A percentile compares a stretch with the other conserved stretches of the same genome.
Evolutionary conservation across 2,113 vertebrate species (phyloP).

Genomic region (Sylvietta virens): DNA sequence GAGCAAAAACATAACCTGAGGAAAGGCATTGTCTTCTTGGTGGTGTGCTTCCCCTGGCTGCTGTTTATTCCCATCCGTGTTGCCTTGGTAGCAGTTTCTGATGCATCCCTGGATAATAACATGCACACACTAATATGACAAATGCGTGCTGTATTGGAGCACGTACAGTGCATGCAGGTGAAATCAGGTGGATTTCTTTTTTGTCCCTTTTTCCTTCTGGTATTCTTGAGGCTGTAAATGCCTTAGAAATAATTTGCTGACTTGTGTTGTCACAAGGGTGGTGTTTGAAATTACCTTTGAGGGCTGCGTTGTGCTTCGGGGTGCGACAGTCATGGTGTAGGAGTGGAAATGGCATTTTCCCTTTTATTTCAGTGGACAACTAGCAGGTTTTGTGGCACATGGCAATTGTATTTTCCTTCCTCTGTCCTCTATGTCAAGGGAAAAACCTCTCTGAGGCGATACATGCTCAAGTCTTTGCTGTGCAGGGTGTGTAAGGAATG

Average conservation of each 20-base stretch:
- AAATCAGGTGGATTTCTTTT: not conserved
- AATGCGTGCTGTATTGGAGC: not conserved
- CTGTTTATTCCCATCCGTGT: not conserved
- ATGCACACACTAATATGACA: not conserved
- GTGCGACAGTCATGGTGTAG: not conserved
- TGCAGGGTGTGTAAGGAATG: not conserved
- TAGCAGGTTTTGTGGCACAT: not conserved
- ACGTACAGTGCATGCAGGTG: not conserved
- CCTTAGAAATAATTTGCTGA: not conserved
- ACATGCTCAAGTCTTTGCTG: not conserved
- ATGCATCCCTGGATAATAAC: not conserved
- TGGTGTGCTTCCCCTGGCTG: not conserved
- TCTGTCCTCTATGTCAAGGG: not conserved
- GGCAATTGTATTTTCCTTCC: not conserved
- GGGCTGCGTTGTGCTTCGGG: not conserved
- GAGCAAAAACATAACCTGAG: not conserved
- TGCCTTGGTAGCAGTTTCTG: conserved; percentile 38
- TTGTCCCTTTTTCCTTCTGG: not conserved
- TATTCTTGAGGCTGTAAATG: not conserved
- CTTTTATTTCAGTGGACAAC: not conserved
- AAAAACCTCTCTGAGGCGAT: not conserved
- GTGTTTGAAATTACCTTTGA: not conserved
- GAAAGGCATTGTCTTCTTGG: not conserved
- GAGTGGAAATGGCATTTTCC: not conserved
- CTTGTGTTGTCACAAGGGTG: not conserved